phyloP scores from a whole-genome alignment of 2,113 vertebrate species.

The Candoia aspera region DNA sequence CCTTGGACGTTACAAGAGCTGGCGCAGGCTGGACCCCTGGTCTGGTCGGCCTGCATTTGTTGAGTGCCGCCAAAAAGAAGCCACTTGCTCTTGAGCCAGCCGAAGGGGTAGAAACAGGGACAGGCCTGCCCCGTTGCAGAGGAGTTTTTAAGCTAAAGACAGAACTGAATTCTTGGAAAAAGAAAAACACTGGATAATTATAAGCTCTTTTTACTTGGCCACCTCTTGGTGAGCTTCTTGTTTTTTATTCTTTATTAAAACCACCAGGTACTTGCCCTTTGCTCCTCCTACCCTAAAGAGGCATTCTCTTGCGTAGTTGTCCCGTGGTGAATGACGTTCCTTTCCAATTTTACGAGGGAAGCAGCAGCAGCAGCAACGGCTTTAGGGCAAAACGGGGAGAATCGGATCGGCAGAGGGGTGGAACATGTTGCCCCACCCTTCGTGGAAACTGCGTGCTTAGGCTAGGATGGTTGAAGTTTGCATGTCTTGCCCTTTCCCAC shows the following conservation, averaged over 20 bases:
- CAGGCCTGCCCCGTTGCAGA: not conserved
- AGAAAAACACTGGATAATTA: slow-evolving; percentile 67
- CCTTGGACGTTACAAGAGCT: slow-evolving; percentile 55
- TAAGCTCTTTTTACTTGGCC: slow-evolving; percentile 58
- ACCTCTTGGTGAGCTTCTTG: slow-evolving; percentile 1
- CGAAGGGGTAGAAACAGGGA: slow-evolving; percentile 45
- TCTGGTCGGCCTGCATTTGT: slow-evolving; percentile 16
- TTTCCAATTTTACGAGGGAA: not conserved
- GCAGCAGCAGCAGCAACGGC: not conserved
- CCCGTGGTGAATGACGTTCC: not conserved
- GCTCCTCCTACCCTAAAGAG: slow-evolving; percentile 38
- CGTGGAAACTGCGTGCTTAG: not conserved
- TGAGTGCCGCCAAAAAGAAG: slow-evolving; percentile 48
- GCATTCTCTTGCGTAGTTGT: not conserved
- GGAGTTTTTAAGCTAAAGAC: slow-evolving; percentile 53
- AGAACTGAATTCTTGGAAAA: not conserved
- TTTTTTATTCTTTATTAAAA: slow-evolving; percentile 55
- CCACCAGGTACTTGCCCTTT: slow-evolving; percentile 30
- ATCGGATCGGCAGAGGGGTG: too few relatives aligned
- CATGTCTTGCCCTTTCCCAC: not conserved
- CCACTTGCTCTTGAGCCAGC: slow-evolving; percentile 59
- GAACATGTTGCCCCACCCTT: not conserved
- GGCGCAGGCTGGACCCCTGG: slow-evolving; percentile 35
- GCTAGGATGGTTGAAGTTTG: not conserved
- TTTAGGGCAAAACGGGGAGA: too few relatives aligned